These are phyloP conservation scores for Lasius platythorax DNA, from an alignment of 2,888 invertebrate genomes.

Conservation along the genomic window DNA sequence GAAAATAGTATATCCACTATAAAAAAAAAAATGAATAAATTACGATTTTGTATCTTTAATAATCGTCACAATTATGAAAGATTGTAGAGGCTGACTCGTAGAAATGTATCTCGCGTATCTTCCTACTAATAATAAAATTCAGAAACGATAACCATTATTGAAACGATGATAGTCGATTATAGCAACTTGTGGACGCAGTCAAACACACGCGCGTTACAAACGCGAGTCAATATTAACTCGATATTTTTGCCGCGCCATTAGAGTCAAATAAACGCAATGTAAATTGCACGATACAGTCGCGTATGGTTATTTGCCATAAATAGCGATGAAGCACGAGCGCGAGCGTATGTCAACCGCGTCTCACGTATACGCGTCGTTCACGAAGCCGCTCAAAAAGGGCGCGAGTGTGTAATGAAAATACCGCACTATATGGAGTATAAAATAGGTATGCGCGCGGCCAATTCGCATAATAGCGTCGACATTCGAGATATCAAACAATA, in stretches of 20 bases:
- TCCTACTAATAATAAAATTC: constrained; percentile 17
- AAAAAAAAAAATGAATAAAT: neutral
- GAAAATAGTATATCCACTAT: neutral
- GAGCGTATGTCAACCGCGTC: constrained; percentile 64
- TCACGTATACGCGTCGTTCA: constrained; percentile 58
- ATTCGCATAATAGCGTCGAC: constrained; percentile 29
- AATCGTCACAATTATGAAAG: neutral
- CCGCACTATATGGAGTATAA: constrained; percentile 63
- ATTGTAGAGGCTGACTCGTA: neutral
- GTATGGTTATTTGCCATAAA: constrained; percentile 77
- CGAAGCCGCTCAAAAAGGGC: constrained; percentile 68
- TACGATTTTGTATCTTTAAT: neutral
- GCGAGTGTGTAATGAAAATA: constrained; percentile 65
- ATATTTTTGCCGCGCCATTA: constrained; percentile 67
- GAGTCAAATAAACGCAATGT: constrained; percentile 77
- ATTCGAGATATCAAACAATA: constrained; percentile 45
- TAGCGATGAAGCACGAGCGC: constrained; percentile 68
- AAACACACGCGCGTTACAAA: constrained; percentile 45
- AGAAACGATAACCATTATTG: constrained; percentile 27
- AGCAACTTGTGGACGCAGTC: constrained; percentile 44
- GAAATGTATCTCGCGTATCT: neutral
- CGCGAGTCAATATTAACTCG: constrained; percentile 64
- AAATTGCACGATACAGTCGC: constrained; percentile 70
- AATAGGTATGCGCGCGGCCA: constrained; percentile 54
- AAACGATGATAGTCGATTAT: constrained; percentile 47